phyloP scores from a whole-genome alignment of 1,140 invertebrate species.

The Microplitis demolitor region DNA sequence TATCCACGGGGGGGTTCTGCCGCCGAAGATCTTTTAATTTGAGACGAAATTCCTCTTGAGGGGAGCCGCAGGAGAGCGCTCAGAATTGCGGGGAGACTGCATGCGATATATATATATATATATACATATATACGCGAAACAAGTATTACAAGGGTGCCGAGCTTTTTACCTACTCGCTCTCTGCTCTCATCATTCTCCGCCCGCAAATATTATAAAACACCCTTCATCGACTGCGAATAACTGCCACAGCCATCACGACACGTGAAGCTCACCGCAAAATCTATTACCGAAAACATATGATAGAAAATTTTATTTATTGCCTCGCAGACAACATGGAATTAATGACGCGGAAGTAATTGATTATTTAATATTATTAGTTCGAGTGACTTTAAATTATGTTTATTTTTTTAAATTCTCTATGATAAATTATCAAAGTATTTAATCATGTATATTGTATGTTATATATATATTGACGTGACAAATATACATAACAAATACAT shows the following conservation, averaged over 20 bases:
- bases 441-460: too few relatives aligned
- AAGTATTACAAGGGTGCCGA: not conserved
- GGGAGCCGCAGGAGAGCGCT: slow-evolving; percentile 41
- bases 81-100: slow-evolving; percentile 44
- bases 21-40: slow-evolving; percentile 59
- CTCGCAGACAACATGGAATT: too few relatives aligned
- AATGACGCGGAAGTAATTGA: too few relatives aligned
- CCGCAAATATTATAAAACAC: slow-evolving; percentile 23
- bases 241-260: not conserved
- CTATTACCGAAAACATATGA: not conserved
- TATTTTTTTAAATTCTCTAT: too few relatives aligned
- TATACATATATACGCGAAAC: not conserved
- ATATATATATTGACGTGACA: not conserved
- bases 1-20: slow-evolving; percentile 41
- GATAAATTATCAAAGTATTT: too few relatives aligned
- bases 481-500: slow-evolving; percentile 4
- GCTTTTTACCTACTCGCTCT: not conserved
- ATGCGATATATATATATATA: not conserved
- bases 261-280: not conserved
- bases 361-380: too few relatives aligned
- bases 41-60: slow-evolving; percentile 60
- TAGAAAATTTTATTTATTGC: too few relatives aligned
- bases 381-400: too few relatives aligned
- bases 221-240: not conserved
- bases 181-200: slow-evolving; percentile 13